Conservation (phyloP, 2,888 invertebrate species). For the Meandrusa payeni region DNA sequence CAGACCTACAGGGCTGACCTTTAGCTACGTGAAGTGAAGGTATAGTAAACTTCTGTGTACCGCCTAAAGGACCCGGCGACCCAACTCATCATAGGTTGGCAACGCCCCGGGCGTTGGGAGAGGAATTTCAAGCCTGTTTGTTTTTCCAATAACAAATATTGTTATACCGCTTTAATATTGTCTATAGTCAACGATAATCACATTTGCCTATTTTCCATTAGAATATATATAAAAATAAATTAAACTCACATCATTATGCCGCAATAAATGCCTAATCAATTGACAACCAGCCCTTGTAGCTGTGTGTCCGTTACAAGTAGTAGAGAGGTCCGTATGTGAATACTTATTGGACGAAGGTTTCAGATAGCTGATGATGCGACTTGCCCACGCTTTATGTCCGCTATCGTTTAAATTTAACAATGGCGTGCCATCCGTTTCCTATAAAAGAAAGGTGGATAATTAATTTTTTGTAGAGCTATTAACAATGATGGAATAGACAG, state of each 20-base stretch:
- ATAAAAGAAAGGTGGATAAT: not conserved
- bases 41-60: too few species aligned
- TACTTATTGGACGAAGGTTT: slow-evolving; percentile 94
- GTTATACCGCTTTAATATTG: too few species aligned
- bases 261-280: slow-evolving; percentile 87
- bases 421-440: slow-evolving; percentile 58
- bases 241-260: slow-evolving; percentile 81
- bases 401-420: slow-evolving; percentile 65
- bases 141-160: too few species aligned
- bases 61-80: too few species aligned
- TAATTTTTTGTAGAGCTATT: not conserved
- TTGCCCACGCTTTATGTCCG: slow-evolving; percentile 71
- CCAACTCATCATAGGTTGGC: too few species aligned
- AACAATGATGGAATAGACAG: not conserved
- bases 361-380: slow-evolving; percentile 90
- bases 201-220: too few species aligned
- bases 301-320: slow-evolving; percentile 79
- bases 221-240: slow-evolving; percentile 2
- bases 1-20: too few species aligned
- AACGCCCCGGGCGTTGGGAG: too few species aligned
- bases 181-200: too few species aligned
- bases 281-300: slow-evolving; percentile 86
- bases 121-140: too few species aligned
- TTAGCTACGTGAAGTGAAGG: too few species aligned
- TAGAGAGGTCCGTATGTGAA: slow-evolving; percentile 88